These are phyloP conservation scores for Dolichotis patagonum DNA, from an alignment of 2,113 vertebrate species.

Conservation along the genomic window DNA sequence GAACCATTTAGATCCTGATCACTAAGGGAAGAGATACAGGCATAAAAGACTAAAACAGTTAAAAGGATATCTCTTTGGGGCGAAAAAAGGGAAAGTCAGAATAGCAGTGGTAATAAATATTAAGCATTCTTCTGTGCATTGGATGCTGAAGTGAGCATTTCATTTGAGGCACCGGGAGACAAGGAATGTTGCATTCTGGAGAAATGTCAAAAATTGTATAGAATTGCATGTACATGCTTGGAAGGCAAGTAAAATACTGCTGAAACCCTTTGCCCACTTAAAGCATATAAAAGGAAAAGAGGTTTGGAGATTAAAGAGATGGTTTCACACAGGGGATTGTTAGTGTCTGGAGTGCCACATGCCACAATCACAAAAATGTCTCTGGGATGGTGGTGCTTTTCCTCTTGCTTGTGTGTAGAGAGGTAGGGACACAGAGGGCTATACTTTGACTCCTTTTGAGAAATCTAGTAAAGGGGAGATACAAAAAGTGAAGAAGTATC, in stretches of 20 bases:
- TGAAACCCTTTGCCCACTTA: neutral
- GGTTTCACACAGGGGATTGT: neutral
- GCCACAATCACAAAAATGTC: neutral
- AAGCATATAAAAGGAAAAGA: neutral
- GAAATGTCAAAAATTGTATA: constrained; percentile 25
- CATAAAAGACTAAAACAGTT: neutral
- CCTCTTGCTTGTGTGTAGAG: neutral
- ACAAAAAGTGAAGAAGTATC: neutral
- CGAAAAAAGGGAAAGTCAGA: neutral
- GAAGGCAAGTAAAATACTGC: neutral
- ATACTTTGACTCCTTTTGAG: neutral
- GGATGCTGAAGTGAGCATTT: neutral
- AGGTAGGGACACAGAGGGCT: neutral
- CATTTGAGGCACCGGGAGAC: neutral
- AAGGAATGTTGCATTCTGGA: neutral
- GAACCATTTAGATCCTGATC: neutral
- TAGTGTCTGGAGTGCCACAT: neutral
- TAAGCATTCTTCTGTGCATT: neutral
- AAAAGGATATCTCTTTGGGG: neutral
- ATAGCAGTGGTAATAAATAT: neutral
- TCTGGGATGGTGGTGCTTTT: neutral
- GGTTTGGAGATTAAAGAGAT: neutral
- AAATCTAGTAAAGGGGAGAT: neutral
- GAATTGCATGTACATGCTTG: neutral
- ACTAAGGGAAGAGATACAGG: neutral